These are phyloP conservation scores for Sinelater perroti DNA, from an alignment of 2,888 invertebrate genomes.

Conservation along the genomic window DNA sequence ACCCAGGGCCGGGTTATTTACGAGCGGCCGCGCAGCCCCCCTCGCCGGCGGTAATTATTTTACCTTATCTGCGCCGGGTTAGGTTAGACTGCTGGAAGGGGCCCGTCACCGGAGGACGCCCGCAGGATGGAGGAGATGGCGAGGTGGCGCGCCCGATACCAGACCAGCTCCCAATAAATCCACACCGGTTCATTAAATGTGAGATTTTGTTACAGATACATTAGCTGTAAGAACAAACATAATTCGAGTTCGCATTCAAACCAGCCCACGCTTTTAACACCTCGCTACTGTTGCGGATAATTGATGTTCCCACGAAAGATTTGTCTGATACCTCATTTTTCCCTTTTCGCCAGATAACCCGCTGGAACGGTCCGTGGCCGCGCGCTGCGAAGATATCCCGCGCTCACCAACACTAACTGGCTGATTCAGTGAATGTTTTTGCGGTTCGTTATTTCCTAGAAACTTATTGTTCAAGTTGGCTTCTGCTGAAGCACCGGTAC, in stretches of 20 bases:
- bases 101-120: conserved; percentile 41
- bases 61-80: conserved; percentile 48
- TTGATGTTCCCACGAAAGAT: conserved; percentile 47
- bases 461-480: too few species aligned
- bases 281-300: conserved; percentile 54
- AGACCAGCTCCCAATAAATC: conserved; percentile 44
- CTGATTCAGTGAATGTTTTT: too few species aligned
- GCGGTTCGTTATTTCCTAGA: too few species aligned
- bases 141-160: conserved; percentile 46
- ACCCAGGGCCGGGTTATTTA: conserved; percentile 52
- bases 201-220: conserved; percentile 58
- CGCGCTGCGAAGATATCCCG: too few species aligned
- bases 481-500: too few species aligned
- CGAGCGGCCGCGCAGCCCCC: conserved; percentile 44
- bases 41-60: conserved; percentile 50
- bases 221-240: conserved; percentile 58
- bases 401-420: too few species aligned
- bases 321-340: conserved; percentile 40
- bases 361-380: too few species aligned
- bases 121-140: conserved; percentile 42
- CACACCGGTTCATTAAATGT: conserved; percentile 56
- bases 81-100: conserved; percentile 36
- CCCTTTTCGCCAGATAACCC: background rate
- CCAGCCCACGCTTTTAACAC: conserved; percentile 56
- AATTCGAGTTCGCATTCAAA: conserved; percentile 53